Conservation (phyloP, 2,113 vertebrate species). For the Irena cyanogastra region DNA sequence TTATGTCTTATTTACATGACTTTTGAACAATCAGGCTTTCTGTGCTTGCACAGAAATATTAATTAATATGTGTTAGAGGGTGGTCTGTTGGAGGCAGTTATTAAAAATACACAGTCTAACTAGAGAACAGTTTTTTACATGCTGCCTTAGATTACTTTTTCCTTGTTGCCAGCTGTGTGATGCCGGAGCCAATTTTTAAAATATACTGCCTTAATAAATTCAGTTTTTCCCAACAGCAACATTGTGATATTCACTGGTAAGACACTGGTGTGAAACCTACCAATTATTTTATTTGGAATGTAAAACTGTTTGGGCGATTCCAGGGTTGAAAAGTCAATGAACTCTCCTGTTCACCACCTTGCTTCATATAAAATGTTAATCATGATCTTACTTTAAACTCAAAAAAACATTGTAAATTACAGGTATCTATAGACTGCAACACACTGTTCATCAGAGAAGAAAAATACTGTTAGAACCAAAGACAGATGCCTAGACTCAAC, state of each 20-base stretch:
- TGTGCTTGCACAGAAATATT: too few species aligned
- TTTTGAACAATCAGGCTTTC: neutral
- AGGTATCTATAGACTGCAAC: neutral
- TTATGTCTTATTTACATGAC: neutral
- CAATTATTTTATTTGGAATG: neutral
- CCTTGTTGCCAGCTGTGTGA: slow-evolving; percentile 23
- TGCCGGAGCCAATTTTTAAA: slow-evolving; percentile 27
- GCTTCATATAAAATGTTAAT: neutral
- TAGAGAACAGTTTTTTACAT: slow-evolving; percentile 22
- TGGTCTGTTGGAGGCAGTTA: slow-evolving; percentile 35
- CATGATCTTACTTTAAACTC: neutral
- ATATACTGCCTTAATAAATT: slow-evolving; percentile 41
- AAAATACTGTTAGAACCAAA: neutral
- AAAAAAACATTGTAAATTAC: neutral
- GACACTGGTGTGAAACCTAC: neutral
- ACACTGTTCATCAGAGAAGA: neutral
- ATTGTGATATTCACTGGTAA: neutral
- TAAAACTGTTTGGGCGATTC: neutral
- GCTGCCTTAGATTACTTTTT: slow-evolving; percentile 21
- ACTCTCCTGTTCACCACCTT: neutral
- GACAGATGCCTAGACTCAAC: neutral
- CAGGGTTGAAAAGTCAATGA: neutral
- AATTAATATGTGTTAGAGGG: neutral
- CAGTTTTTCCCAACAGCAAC: slow-evolving; percentile 4
- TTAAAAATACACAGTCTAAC: slow-evolving; percentile 27